phyloP scores from a whole-genome alignment of 2,797 vertebrate species.

The Chrysocyon brachyurus region DNA sequence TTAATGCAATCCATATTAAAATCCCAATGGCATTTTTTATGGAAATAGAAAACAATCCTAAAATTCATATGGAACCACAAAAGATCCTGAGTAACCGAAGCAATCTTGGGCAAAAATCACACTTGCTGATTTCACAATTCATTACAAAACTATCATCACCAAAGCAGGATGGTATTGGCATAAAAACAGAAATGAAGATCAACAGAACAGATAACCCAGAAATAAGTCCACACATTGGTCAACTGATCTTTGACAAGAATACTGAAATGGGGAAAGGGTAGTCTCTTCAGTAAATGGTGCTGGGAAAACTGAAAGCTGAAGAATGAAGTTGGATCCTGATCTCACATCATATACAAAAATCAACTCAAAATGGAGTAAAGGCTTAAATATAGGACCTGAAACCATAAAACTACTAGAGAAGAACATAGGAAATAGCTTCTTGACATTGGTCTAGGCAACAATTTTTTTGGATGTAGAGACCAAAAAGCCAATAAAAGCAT shows the following conservation, averaged over 20 bases:
- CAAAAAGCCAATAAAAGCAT: background rate
- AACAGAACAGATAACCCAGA: background rate
- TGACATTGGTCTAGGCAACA: background rate
- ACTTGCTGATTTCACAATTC: background rate
- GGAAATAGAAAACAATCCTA: background rate
- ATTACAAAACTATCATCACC: background rate
- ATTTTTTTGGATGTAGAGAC: background rate
- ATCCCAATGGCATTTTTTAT: background rate
- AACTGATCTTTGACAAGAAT: background rate
- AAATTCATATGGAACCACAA: background rate
- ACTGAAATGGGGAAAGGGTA: background rate
- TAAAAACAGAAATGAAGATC: background rate
- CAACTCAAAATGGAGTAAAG: background rate
- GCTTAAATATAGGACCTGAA: background rate
- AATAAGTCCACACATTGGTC: background rate
- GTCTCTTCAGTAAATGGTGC: background rate
- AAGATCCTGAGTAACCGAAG: background rate
- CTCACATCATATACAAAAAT: background rate
- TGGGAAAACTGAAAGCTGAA: background rate
- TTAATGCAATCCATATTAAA: background rate
- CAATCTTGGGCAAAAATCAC: background rate
- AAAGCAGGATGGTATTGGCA: background rate
- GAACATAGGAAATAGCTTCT: background rate
- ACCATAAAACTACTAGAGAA: background rate
- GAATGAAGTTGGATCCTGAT: background rate